phyloP scores from a whole-genome alignment of 2,888 invertebrate genomes.

The Dryomyza anilis region DNA sequence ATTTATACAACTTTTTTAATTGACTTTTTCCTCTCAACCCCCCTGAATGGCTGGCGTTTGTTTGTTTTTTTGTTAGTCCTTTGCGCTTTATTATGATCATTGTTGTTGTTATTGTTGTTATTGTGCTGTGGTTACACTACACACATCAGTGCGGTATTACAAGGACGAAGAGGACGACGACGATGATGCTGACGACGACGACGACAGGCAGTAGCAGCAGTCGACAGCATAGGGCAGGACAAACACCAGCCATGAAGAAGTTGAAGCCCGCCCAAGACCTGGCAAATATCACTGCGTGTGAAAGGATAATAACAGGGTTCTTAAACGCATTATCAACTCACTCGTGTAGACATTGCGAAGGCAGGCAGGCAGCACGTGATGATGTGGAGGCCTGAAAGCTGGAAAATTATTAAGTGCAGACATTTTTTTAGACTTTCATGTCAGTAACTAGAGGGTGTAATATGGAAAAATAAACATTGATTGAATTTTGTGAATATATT shows the following conservation, averaged over 20 bases:
- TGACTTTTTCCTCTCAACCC: conserved; percentile 55
- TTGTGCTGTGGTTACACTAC: conserved; percentile 26
- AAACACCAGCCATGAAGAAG: too few species aligned
- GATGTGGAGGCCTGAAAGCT: too few species aligned
- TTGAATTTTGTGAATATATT: too few species aligned
- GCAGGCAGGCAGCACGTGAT: too few species aligned
- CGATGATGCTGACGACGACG: background rate
- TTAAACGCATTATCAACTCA: conserved; percentile 27
- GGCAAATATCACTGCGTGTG: conserved; percentile 46
- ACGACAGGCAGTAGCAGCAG: background rate
- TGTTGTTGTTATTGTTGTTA: conserved; percentile 26
- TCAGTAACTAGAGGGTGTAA: too few species aligned
- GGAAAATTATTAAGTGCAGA: too few species aligned
- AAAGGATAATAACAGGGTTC: conserved; percentile 44
- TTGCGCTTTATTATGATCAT: background rate
- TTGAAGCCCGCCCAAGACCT: background rate
- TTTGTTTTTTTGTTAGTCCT: background rate
- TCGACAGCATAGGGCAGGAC: too few species aligned
- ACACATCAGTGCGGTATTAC: conserved; percentile 9
- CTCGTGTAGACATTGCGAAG: too few species aligned
- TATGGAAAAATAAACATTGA: too few species aligned
- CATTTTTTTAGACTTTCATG: too few species aligned
- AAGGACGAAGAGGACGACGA: conserved; percentile 7
- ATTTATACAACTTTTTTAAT: conserved; percentile 61
- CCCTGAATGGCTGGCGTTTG: background rate